Evolutionary conservation across 2,113 vertebrate genomes (phyloP).

Genomic region (Phocoena sinus): DNA sequence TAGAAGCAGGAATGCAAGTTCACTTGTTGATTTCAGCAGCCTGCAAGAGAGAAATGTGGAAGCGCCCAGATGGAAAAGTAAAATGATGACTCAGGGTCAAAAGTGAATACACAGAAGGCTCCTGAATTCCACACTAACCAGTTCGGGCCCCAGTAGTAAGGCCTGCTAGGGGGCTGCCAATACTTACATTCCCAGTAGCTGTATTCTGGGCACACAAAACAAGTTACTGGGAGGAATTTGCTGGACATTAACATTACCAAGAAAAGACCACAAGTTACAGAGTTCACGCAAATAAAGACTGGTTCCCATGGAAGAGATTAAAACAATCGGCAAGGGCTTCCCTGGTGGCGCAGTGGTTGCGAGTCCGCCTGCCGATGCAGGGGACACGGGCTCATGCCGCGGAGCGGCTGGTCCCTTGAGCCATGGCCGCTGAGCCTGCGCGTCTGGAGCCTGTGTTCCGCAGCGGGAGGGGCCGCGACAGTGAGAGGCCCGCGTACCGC

Average conservation of each 20-base stretch:
- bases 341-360: too few relatives aligned
- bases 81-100: background rate
- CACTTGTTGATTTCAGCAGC: background rate
- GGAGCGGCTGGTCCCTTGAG: too few relatives aligned
- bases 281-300: conserved; percentile 18
- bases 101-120: background rate
- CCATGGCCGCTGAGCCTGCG: too few relatives aligned
- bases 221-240: conserved; percentile 48
- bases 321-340: conserved; percentile 7
- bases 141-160: background rate
- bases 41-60: background rate
- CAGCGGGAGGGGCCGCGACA: too few relatives aligned
- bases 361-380: too few relatives aligned
- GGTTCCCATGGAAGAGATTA: conserved; percentile 32
- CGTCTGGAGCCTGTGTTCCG: too few relatives aligned
- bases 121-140: background rate
- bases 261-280: conserved; percentile 45
- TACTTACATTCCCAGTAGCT: background rate
- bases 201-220: background rate
- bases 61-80: background rate
- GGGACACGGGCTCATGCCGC: too few relatives aligned
- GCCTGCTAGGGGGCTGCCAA: background rate
- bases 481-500: too few relatives aligned
- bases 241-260: background rate
- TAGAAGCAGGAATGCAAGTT: background rate